phyloP scores from a whole-genome alignment of 1,140 invertebrate species.

The Drosophila prosaltans region DNA sequence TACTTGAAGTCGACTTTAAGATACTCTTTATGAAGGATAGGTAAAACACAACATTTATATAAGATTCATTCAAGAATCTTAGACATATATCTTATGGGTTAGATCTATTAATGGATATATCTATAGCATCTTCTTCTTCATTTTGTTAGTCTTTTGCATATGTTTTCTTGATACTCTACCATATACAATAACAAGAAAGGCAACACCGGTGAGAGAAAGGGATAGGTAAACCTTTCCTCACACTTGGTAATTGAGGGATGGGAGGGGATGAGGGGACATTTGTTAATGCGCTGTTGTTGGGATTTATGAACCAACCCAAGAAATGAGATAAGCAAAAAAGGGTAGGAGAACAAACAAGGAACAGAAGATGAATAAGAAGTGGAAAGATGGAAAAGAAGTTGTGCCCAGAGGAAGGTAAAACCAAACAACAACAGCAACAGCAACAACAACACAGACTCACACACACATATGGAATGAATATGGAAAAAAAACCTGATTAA shows the following conservation, averaged over 20 bases:
- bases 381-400: not conserved
- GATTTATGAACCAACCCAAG: conserved; percentile 55
- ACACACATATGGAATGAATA: not conserved
- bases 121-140: too few species aligned
- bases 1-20: not conserved
- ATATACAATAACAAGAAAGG: not conserved
- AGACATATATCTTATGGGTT: not conserved
- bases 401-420: conserved; percentile 1
- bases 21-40: not conserved
- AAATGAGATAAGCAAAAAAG: conserved; percentile 37
- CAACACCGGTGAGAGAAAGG: not conserved
- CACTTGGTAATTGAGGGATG: not conserved
- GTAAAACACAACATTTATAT: not conserved
- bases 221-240: not conserved
- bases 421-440: not conserved
- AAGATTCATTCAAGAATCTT: not conserved
- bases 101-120: not conserved
- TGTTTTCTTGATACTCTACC: not conserved
- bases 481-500: conserved; percentile 17
- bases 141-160: too few species aligned
- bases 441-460: not conserved
- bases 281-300: conserved; percentile 35
- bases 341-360: conserved; percentile 58
- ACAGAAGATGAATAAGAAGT: conserved; percentile 18
- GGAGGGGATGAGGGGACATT: not conserved